Base-by-base conservation (phyloP, 2,113 vertebrate species). In the Chamaea fasciata region DNA sequence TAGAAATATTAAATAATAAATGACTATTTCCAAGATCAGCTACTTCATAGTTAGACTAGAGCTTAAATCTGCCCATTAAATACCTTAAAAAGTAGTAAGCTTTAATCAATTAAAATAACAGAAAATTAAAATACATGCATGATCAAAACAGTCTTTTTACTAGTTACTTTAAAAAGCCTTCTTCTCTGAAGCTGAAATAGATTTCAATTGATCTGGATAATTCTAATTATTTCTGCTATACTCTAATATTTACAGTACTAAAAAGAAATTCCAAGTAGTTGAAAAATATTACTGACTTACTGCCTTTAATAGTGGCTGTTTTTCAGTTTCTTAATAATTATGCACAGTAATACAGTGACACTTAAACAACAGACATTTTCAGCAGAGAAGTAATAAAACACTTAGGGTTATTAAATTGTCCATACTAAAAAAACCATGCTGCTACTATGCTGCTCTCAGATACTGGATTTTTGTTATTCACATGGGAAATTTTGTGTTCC, bases 301-400 rank as follows among this genome's bases (percentile, higher is more conserved):
- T 59, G 62, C 59, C 52, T 85, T 94, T 80, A 92, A 67, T 71
- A 83, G 59, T 35, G 42, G 22, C 64, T 76, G 39, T 9, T 97
- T 95, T 91, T 77, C 68, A 70, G 83, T 96, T 96, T 96, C 75
- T 81, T 77, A 49, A 8, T 89, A 90, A 59, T 95, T 95, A 87
- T 26, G 80, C 67, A 84, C 62, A 41, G 37, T 86, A 83, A 17
- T 33, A 39, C 57, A n/a, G 8, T 65, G 35, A 18, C 73, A 75
- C 91, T 96, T 95, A 83, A 83, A 80, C 50, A 94, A 46, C 44
- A 90, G 63, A 79, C 70, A 88, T 50, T 64, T 74, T 93, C 63
- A 93, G 55, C 73, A 90, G 46, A 83, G 63, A 55, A 60, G 13
- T 68, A 90, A 85, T 91, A 94, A 96, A 85, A 68, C 47, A 85